Base-by-base conservation (phyloP, 2,797 vertebrate species). In the Jordanella pulchra region DNA sequence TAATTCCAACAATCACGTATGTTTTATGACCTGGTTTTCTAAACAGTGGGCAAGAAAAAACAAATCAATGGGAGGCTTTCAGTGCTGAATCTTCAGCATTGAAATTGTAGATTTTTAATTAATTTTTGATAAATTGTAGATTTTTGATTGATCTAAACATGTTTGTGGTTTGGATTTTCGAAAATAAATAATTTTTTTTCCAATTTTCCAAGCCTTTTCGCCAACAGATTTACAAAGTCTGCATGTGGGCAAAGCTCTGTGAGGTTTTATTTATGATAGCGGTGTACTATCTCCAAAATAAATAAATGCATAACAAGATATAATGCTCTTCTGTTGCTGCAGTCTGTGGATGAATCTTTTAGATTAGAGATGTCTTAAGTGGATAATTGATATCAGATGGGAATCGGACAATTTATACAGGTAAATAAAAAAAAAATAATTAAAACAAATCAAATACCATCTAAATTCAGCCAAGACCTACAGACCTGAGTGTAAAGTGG, bases 1-100 rank as follows among this genome's bases (percentile, higher is more conserved):
- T 82, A 83, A 88, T 82, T 87, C 72, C 85, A 88, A 90, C 78
- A 87, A 85, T 88, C 76, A 74, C 75, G 72, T 83, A 71, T 76
- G 79, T 75, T 89, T 90, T 77, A 81, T 55, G 7, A 76, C 80
- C 75, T 69, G 77, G 14, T 78, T 83, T 70, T 67, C 48, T 66
- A 74, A 82, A 75, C 69, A 72, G 67, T 75, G 65, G 67, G 54
- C 55, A 65, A 68, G 68, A 61, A 7, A 14, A 28, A 18, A 28
- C 77, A 67, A 63, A 55, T 81, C 72, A 77, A 79, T 44, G 42
- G 65, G 55, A 76, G 17, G 23, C 72, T 65, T 61, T 32, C 72
- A 77, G 35, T 75, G 77, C 60, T 67, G 71, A 76, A 76, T 65
- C 55, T 55, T 45, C 51, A 67, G 68, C 35, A 67, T 48, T 64